Evolutionary conservation across 2,113 vertebrate genomes (phyloP).

Genomic region (Myiozetetes cayanensis): DNA sequence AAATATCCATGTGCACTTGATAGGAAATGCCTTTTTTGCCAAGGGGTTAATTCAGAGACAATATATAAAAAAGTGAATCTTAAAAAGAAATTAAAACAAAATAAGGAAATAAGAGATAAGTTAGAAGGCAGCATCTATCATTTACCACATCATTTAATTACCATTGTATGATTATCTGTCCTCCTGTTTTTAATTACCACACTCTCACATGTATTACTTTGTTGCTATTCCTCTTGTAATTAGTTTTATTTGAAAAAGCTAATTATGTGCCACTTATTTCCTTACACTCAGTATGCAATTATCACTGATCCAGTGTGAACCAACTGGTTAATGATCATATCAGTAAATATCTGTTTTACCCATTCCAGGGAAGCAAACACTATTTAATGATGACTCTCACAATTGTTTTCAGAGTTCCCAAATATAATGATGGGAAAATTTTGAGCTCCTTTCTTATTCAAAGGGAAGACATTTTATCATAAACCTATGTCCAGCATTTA

Average conservation of each 20-base stretch:
- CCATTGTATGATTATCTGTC: neutral
- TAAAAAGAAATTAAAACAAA: neutral
- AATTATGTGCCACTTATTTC: slow-evolving; percentile 28
- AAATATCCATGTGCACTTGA: neutral
- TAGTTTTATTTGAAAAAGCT: slow-evolving; percentile 48
- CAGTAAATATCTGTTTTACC: neutral
- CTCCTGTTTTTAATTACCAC: slow-evolving; percentile 36
- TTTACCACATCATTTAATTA: neutral
- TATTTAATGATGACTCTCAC: neutral
- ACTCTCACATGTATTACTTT: neutral
- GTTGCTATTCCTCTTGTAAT: slow-evolving; percentile 48
- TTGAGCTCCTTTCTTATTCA: neutral
- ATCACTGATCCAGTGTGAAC: slow-evolving; percentile 19
- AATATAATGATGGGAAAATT: neutral
- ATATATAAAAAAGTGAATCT: neutral
- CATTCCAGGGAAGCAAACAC: neutral
- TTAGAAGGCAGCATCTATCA: neutral
- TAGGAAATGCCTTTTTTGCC: neutral
- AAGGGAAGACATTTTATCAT: neutral
- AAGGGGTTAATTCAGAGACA: neutral
- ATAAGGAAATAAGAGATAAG: neutral
- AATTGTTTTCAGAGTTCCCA: neutral
- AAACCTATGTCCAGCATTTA: neutral
- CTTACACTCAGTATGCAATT: slow-evolving; percentile 20
- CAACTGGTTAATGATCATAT: neutral